A percentile compares a stretch with the other conserved stretches of the same genome.
These are phyloP conservation scores for Amphipoea oculea DNA, from an alignment of 2,888 invertebrate genomes.

Conservation along the genomic window DNA sequence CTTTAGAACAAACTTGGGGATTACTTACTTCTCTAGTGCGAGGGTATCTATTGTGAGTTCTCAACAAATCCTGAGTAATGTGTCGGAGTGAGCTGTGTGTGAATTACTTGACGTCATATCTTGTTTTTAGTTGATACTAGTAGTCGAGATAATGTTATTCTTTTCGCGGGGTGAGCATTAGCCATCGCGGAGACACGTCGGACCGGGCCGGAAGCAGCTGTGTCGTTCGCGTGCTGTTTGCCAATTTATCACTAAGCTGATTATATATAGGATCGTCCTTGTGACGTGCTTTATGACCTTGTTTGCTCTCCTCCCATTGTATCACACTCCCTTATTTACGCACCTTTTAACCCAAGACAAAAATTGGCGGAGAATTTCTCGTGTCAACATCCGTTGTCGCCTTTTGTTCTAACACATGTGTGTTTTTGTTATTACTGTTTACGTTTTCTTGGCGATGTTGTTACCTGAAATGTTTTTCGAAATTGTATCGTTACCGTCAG, in stretches of 20 bases:
- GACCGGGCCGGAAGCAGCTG: constrained; percentile 85
- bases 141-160: constrained; percentile 56
- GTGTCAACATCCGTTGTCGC: constrained; percentile 66
- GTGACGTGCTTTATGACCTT: constrained; percentile 88
- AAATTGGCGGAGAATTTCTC: constrained; percentile 66
- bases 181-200: constrained; percentile 52
- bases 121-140: constrained; percentile 31
- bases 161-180: constrained; percentile 57
- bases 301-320: constrained; percentile 85
- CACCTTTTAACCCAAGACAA: constrained; percentile 80
- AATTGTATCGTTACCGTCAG: constrained; percentile 2
- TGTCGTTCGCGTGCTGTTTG: constrained; percentile 89
- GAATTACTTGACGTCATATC: constrained; percentile 41
- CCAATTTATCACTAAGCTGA: constrained; percentile 91
- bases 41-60: constrained; percentile 53
- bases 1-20: constrained; percentile 63
- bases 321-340: constrained; percentile 84
- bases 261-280: constrained; percentile 89
- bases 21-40: constrained; percentile 57
- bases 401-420: constrained; percentile 50
- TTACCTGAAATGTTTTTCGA: constrained; percentile 29
- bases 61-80: constrained; percentile 48
- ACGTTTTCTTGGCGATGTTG: constrained; percentile 46
- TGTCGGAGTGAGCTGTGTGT: constrained; percentile 34
- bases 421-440: constrained; percentile 54